A percentile compares a stretch with the other conserved stretches of the same genome.
Conservation (phyloP, 2,888 invertebrate genomes). For the Oxycera nigricornis region DNA sequence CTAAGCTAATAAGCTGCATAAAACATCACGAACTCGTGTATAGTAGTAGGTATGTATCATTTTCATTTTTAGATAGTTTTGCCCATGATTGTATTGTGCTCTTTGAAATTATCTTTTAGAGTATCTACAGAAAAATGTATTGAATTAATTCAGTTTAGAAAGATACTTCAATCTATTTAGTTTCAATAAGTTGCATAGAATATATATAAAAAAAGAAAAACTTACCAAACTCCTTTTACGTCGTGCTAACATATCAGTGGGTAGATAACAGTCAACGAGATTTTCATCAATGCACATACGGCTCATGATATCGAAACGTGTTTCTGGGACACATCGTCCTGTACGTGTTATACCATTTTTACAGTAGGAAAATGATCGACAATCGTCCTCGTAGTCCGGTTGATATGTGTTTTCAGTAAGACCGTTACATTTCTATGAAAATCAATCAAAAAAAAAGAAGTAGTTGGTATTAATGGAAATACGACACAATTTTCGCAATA, state of each 20-base stretch:
- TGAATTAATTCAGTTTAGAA: background rate
- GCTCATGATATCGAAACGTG: slow-evolving; percentile 6
- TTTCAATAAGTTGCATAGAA: background rate
- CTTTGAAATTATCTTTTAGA: too few relatives aligned
- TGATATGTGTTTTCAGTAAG: slow-evolving; percentile 8
- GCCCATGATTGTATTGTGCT: too few relatives aligned
- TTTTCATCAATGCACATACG: slow-evolving; percentile 21
- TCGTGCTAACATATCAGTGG: background rate
- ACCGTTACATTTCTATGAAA: slow-evolving; percentile 28
- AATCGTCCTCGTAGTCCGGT: slow-evolving; percentile 21
- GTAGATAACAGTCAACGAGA: background rate
- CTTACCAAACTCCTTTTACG: background rate
- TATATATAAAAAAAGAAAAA: too few relatives aligned
- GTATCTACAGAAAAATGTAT: background rate
- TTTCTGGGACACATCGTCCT: slow-evolving; percentile 23
- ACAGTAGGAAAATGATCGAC: slow-evolving; percentile 30
- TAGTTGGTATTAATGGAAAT: too few relatives aligned
- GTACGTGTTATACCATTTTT: slow-evolving; percentile 23
- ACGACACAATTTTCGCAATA: too few relatives aligned
- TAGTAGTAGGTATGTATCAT: too few relatives aligned
- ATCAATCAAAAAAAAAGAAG: too few relatives aligned
- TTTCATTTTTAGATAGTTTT: too few relatives aligned
- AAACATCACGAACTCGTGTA: too few relatives aligned
- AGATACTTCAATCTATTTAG: background rate
- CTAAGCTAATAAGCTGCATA: too few relatives aligned